A percentile compares a stretch with the other conserved stretches of the same genome.
Conservation (phyloP, 2,797 vertebrate genomes). For the Sparus aurata region DNA sequence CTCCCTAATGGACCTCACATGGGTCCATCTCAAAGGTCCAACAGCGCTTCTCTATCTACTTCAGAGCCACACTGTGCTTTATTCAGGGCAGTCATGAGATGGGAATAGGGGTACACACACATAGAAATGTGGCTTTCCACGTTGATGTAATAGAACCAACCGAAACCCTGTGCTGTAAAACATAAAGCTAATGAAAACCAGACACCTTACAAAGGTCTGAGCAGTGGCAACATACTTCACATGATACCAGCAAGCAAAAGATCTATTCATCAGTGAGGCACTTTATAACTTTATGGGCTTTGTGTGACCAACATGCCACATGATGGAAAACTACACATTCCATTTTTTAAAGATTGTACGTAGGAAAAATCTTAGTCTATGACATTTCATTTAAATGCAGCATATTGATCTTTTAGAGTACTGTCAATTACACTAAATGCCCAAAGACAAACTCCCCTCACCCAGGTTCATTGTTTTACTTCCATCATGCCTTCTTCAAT, state of each 20-base stretch:
- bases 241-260: background rate
- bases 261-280: slow-evolving; percentile 16
- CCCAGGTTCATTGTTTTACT: background rate
- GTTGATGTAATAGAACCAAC: too few relatives aligned
- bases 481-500: background rate
- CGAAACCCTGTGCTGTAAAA: background rate
- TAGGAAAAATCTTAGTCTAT: background rate
- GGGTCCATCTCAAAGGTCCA: background rate
- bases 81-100: background rate
- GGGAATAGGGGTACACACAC: background rate
- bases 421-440: background rate
- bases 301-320: background rate
- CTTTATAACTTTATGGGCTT: slow-evolving; percentile 12
- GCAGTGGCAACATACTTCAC: background rate
- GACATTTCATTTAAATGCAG: background rate
- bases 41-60: background rate
- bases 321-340: background rate
- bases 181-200: background rate
- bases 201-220: background rate
- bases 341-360: background rate
- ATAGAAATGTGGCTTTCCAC: background rate
- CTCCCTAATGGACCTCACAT: background rate
- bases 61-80: slow-evolving; percentile 4
- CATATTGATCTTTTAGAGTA: background rate
- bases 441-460: background rate